A percentile compares a stretch with the other conserved stretches of the same genome.
These are phyloP conservation scores for Microchrysa polita DNA, from an alignment of 2,888 invertebrate genomes.

Conservation along the genomic window DNA sequence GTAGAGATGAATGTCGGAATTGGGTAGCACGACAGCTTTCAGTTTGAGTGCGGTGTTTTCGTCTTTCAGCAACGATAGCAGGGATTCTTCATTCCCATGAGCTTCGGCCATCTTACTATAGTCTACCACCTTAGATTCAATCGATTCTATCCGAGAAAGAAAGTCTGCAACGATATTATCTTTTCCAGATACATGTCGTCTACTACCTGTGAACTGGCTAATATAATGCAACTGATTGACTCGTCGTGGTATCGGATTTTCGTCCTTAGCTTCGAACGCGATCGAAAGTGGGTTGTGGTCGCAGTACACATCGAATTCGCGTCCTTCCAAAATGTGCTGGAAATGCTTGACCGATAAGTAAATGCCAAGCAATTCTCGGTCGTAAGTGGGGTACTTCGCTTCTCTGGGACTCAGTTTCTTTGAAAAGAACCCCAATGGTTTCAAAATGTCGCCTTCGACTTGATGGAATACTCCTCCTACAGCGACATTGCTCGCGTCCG, in stretches of 20 bases:
- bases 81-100: background rate
- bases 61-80: background rate
- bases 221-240: conserved; percentile 5
- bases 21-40: background rate
- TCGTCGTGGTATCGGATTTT: conserved; percentile 21
- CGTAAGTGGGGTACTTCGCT: no score
- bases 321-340: no score
- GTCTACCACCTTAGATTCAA: conserved; percentile 22
- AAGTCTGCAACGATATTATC: conserved; percentile 40
- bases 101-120: conserved; percentile 20
- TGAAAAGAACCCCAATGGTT: no score
- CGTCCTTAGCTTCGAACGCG: no score
- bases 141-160: conserved; percentile 47
- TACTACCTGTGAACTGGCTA: conserved; percentile 32
- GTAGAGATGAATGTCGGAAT: background rate
- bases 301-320: no score
- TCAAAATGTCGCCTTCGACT: no score
- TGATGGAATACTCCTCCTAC: no score
- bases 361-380: background rate
- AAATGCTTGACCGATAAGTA: background rate
- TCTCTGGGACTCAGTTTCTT: no score
- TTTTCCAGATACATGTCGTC: conserved; percentile 49
- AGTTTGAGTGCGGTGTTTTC: background rate
- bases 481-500: no score
- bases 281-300: no score